Conservation (phyloP, 2,888 invertebrate species). For the Stramonita haemastoma region DNA sequence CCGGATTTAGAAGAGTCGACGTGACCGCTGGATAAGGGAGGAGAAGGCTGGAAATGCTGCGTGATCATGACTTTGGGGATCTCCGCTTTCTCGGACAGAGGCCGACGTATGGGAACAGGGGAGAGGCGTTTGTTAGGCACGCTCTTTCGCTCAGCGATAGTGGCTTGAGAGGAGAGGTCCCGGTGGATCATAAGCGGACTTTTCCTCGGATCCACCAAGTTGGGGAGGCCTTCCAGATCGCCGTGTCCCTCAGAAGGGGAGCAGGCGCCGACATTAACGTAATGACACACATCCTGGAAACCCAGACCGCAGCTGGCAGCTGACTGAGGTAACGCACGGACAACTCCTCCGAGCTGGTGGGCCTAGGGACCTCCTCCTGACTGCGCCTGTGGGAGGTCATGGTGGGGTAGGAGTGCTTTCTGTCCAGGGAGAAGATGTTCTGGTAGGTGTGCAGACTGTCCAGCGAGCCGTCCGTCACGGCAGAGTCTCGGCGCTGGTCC, state of each 20-base stretch:
- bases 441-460: neutral
- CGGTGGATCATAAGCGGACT: conserved; percentile 19
- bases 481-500: neutral
- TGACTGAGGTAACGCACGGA: neutral
- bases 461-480: neutral
- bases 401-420: neutral
- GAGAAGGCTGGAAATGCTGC: neutral
- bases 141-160: neutral
- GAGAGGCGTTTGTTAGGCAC: neutral
- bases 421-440: neutral
- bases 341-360: neutral
- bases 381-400: neutral
- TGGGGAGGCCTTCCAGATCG: conserved; percentile 16
- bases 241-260: neutral
- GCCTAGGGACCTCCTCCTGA: neutral
- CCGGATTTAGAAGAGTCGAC: neutral
- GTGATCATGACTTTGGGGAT: neutral
- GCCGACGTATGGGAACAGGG: neutral
- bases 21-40: neutral
- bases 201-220: conserved; percentile 6
- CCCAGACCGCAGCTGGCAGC: neutral
- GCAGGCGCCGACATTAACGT: neutral
- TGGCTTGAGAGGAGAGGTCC: neutral
- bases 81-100: neutral
- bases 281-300: neutral